phyloP scores from a whole-genome alignment of 2,888 invertebrate species.

The Portevinia maculata region DNA sequence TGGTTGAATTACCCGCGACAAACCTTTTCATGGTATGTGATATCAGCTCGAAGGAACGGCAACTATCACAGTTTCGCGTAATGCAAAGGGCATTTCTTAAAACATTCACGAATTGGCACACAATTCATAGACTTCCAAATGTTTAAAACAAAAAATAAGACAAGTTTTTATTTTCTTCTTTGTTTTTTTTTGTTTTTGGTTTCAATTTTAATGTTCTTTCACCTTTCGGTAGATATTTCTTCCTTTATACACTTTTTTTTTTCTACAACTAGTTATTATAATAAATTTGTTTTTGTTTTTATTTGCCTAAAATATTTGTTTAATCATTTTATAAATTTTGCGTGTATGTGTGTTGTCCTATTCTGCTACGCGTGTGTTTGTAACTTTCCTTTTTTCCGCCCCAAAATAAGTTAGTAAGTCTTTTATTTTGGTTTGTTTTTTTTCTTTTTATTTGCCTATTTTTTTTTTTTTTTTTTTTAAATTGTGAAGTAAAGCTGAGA shows the following conservation, averaged over 20 bases:
- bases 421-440: slow-evolving; percentile 45
- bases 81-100: too few relatives aligned
- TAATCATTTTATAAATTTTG: slow-evolving; percentile 41
- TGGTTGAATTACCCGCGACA: too few relatives aligned
- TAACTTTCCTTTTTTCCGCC: slow-evolving; percentile 36
- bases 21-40: too few relatives aligned
- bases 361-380: slow-evolving; percentile 57
- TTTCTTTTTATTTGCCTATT: slow-evolving; percentile 10
- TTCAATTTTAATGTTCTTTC: slow-evolving; percentile 41
- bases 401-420: slow-evolving; percentile 55
- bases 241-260: slow-evolving; percentile 60
- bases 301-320: slow-evolving; percentile 46
- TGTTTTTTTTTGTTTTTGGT: slow-evolving; percentile 57
- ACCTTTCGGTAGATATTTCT: slow-evolving; percentile 42
- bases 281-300: slow-evolving; percentile 34
- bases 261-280: slow-evolving; percentile 59
- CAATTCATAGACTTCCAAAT: too few relatives aligned
- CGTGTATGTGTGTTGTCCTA: slow-evolving; percentile 46
- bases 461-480: slow-evolving; percentile 42
- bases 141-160: slow-evolving; percentile 20
- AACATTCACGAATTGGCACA: too few relatives aligned
- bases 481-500: slow-evolving; percentile 60
- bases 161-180: slow-evolving; percentile 38
- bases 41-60: too few relatives aligned
- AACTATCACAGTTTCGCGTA: too few relatives aligned